Percentiles rank a stretch among this genome's conserved stretches.
These are phyloP conservation scores for Rhea americana DNA, from an alignment of 2,113 vertebrate species.

Conservation along the genomic window DNA sequence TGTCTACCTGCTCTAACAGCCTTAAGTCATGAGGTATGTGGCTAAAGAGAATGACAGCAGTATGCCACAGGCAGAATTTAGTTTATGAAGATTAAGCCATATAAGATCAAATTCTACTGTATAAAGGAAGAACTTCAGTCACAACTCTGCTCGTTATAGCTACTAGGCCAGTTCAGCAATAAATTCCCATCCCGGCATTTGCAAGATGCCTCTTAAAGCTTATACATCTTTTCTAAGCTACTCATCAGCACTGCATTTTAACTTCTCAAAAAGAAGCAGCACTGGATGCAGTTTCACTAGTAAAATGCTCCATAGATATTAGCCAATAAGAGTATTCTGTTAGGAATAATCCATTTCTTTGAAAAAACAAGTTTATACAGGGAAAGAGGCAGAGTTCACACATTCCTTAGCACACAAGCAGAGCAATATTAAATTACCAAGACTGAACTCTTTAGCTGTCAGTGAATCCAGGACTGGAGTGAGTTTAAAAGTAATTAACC, in stretches of 20 bases:
- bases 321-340: neutral
- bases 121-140: neutral
- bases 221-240: neutral
- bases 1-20: neutral
- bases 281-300: neutral
- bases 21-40: neutral
- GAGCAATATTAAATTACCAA: neutral
- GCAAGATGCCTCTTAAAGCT: neutral
- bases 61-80: neutral
- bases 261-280: neutral
- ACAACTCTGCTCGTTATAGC: neutral
- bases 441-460: neutral
- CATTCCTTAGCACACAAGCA: neutral
- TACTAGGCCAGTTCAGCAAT: neutral
- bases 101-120: neutral
- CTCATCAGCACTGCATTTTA: neutral
- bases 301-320: neutral
- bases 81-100: neutral
- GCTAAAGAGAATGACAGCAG: neutral
- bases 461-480: neutral
- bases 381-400: neutral
- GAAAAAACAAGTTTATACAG: neutral
- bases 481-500: constrained; percentile 45
- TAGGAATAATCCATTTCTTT: neutral
- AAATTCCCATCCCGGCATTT: neutral